Percentiles rank a stretch among this genome's conserved stretches.
Conservation (phyloP, 2,888 invertebrate species). For the Xestia sexstrigata region DNA sequence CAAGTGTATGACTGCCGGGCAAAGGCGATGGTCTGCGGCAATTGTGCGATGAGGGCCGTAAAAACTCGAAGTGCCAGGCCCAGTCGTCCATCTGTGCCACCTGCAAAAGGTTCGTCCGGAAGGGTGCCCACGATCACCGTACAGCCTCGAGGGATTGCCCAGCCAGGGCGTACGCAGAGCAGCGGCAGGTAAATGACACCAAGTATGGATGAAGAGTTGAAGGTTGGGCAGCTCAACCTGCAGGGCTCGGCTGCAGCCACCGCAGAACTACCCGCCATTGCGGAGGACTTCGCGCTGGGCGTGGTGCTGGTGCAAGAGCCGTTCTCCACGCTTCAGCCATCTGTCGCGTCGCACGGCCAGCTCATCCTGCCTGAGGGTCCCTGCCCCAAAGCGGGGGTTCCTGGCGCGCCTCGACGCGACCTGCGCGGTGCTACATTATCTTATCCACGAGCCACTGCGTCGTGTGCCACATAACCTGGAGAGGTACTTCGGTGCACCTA, state of each 20-base stretch:
- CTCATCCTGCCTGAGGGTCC: not conserved
- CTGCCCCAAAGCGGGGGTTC: not conserved
- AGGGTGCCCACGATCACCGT: constrained; percentile 31
- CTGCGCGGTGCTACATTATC: not conserved
- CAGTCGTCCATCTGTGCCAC: constrained; percentile 30
- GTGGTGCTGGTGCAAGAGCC: constrained; percentile 66
- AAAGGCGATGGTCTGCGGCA: not conserved
- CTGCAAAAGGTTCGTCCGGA: constrained; percentile 50
- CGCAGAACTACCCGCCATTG: constrained; percentile 50
- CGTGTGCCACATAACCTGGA: not conserved
- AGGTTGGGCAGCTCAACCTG: constrained; percentile 62
- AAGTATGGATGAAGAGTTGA: constrained; percentile 29
- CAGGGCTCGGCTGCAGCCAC: constrained; percentile 57
- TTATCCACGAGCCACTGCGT: not conserved
- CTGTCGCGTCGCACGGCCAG: not conserved
- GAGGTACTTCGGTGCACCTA: not conserved
- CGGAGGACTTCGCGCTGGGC: constrained; percentile 49
- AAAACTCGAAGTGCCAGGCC: not conserved
- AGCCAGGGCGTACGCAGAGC: constrained; percentile 49
- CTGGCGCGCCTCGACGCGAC: not conserved
- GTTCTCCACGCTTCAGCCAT: constrained; percentile 14
- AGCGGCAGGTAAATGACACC: constrained; percentile 2
- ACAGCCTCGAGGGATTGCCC: constrained; percentile 57
- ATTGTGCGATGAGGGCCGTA: not conserved
- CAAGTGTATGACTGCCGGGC: constrained; percentile 3